phyloP scores from a whole-genome alignment of 2,113 vertebrate genomes.

The Capreolus pygargus region DNA sequence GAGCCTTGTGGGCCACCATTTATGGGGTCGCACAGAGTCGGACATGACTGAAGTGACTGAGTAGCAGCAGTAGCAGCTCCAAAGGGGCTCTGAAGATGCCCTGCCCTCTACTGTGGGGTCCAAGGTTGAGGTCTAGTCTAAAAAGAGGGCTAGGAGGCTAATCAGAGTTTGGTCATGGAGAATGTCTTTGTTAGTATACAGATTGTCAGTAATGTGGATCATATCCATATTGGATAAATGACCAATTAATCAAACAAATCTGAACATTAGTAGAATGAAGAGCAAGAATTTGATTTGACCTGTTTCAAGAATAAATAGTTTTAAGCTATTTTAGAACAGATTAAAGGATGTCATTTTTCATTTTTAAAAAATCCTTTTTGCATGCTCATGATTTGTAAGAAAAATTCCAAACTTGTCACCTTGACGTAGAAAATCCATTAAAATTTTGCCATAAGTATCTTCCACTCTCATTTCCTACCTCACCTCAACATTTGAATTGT shows the following conservation, averaged over 20 bases:
- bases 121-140: neutral
- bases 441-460: neutral
- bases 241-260: neutral
- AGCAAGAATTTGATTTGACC: neutral
- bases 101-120: neutral
- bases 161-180: neutral
- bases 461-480: neutral
- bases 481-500: neutral
- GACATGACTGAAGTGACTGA: neutral
- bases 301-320: neutral
- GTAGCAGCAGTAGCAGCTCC: neutral
- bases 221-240: neutral
- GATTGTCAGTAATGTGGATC: neutral
- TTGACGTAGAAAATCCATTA: neutral
- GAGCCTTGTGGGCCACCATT: too few species aligned
- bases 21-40: too few species aligned
- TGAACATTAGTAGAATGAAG: neutral
- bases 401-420: neutral
- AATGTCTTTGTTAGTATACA: neutral
- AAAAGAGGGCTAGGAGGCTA: neutral
- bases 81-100: neutral
- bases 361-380: neutral
- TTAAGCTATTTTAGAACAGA: neutral
- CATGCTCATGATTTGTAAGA: neutral
- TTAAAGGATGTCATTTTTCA: neutral